Base-by-base conservation (phyloP, 2,888 invertebrate genomes). In the Nymphalis urticae region DNA sequence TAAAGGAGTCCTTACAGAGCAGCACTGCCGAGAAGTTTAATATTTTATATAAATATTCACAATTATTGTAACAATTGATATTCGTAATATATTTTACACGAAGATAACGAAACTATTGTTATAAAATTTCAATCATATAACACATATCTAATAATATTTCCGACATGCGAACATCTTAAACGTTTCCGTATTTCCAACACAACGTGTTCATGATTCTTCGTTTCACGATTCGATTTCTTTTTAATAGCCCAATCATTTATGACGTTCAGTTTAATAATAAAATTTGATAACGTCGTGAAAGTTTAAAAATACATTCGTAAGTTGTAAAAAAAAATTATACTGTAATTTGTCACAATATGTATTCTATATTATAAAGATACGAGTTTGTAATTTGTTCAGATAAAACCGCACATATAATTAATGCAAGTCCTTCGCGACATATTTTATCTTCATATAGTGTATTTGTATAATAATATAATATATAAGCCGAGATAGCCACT, bases 171-270 rank as follows among this genome's bases (percentile, higher is more conserved):
- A 50, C 51, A 69, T 59, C 59, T 68, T 63, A 27, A 56, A 63
- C 61, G 64, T 70, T 69, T 71, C 68, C 64, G 65, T 47, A 64
- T 68, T 61, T 64, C 72, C 64, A 65, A 65, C 62, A 71, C 36
- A 62, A 63, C 65, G 56, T 62, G 64, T 58, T 58, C 58, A 58
- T 42, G 58, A 58, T 58, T 58, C 58, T 19, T 32, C 58, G 58
- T 58, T 58, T 58, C 63, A 70, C 72, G 68, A 68, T 69, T 59
- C 66, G 64, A 32, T 66, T 65, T 72, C 68, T 54, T 69, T 69
- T 70, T 67, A 64, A 67, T 68, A 64, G 70, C 53, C 50, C 53
- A 56, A 64, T 62, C 62, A 19, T 68, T 64, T 61, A 47, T 47
- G 59, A 47, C 56, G 21, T 58, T 62, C 64, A 50, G 61, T 58